Evolutionary conservation across 1,140 invertebrate genomes (phyloP), one percentile per base, ranked within the genome.

Genomic region (Drosophila ogumai): DNA sequence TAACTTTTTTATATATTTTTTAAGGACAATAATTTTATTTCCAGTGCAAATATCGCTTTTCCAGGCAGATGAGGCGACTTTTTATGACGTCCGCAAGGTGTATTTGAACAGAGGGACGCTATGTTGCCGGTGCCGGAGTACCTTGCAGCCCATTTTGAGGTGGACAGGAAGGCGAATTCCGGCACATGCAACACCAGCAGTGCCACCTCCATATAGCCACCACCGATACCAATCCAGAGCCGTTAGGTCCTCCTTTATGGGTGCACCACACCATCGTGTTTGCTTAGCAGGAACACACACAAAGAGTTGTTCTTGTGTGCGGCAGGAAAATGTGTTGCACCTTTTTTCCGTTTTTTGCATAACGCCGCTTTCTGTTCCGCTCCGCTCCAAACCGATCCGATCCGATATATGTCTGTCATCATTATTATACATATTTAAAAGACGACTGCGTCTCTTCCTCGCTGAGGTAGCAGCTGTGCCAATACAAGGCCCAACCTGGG

Each of bases 301-400:
- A 88, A 88, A 90, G 85, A 90, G 85, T 85, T 85, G 85, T 38
- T 88, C 64, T 90, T 88, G 78, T 88, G 59, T 38, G 65, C 28
- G 61, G 58, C 79, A 68, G 84, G 82, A 90, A 90, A 90, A 59
- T 72, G 54, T 73, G 85, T 88, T 79, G 81, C 85, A 88, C 85
- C 85, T 90, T 88, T 87, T 84, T 81, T 85, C 75, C 82, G 80
- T 88, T 88, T 87, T 88, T 86, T 86, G 82, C 82, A 86, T 86
- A 86, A 86, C 63, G 82, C 66, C 31, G 56, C 54, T 63, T 77
- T 61, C 55, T 61, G 72, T 85, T 85, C 69, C 49, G 73, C 47
- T 60, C 41, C 49, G 55, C 36, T 65, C 57, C 50, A 46, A 34
- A 31, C 13, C 32, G 38, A 34, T 40, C 49, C 28, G 67, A 50